Percentiles rank a stretch among this genome's conserved stretches.
Evolutionary conservation across 1,140 invertebrate genomes (phyloP).

Genomic region (Zophobas morio): DNA sequence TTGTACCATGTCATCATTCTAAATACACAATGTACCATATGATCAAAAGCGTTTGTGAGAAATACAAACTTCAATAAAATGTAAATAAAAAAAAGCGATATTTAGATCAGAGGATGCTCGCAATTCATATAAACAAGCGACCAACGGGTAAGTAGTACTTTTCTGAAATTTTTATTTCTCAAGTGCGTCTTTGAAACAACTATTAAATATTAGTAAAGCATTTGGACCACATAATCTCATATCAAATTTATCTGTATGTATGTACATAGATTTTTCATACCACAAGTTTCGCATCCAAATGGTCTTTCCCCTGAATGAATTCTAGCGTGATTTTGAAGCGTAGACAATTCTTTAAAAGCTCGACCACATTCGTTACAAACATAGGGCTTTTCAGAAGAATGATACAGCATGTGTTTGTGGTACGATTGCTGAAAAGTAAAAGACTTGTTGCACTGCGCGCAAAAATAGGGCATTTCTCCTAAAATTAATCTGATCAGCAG

Average conservation of each 20-base stretch:
- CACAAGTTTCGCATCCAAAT: conserved; percentile 91
- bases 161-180: too few relatives aligned
- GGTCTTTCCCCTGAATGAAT: conserved; percentile 92
- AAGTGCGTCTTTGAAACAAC: too few relatives aligned
- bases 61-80: too few relatives aligned
- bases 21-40: too few relatives aligned
- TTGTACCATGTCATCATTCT: too few relatives aligned
- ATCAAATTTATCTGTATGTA: not conserved
- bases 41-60: too few relatives aligned
- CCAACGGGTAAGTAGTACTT: too few relatives aligned
- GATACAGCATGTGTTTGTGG: conserved; percentile 90
- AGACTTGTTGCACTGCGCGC: conserved; percentile 87
- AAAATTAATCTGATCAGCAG: conserved; percentile 59
- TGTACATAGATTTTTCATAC: conserved; percentile 67
- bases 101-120: too few relatives aligned
- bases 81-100: too few relatives aligned
- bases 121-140: too few relatives aligned
- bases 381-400: conserved; percentile 89
- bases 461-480: conserved; percentile 91
- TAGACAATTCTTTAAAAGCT: conserved; percentile 90
- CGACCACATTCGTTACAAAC: conserved; percentile 84
- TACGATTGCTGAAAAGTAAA: conserved; percentile 94
- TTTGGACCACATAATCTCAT: not conserved
- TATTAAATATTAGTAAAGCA: too few relatives aligned
- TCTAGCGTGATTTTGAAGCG: conserved; percentile 88